These are phyloP conservation scores for Drosophila borborema DNA, from an alignment of 2,888 invertebrate species.

Conservation along the genomic window DNA sequence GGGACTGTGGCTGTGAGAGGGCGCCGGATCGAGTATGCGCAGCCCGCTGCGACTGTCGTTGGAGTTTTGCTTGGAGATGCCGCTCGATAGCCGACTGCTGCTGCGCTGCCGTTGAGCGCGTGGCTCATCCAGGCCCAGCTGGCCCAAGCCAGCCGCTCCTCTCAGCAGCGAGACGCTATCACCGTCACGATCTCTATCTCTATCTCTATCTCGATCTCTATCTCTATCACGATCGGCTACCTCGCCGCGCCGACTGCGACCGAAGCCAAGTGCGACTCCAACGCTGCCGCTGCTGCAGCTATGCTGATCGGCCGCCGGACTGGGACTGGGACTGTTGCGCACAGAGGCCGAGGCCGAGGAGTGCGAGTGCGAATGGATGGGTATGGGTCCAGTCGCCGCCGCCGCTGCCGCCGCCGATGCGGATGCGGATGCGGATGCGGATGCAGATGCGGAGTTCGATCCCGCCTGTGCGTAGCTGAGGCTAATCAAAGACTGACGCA, in stretches of 20 bases:
- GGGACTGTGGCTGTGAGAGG: constrained; percentile 70
- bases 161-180: constrained; percentile 78
- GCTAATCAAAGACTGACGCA: constrained; percentile 85
- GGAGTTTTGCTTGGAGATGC: constrained; percentile 82
- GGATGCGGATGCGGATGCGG: background rate
- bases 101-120: constrained; percentile 66
- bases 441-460: constrained; percentile 22
- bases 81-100: constrained; percentile 74
- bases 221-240: constrained; percentile 41
- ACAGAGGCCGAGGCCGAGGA: constrained; percentile 46
- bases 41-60: constrained; percentile 77
- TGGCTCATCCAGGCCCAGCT: constrained; percentile 73
- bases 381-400: constrained; percentile 48
- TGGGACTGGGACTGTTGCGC: constrained; percentile 59
- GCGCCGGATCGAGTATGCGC: constrained; percentile 60
- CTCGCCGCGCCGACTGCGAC: constrained; percentile 45
- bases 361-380: constrained; percentile 41
- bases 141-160: constrained; percentile 53
- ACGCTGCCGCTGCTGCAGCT: constrained; percentile 59
- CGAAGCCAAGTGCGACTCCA: constrained; percentile 47
- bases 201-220: constrained; percentile 11
- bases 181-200: constrained; percentile 38
- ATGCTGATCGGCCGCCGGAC: constrained; percentile 53
- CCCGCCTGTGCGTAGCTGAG: constrained; percentile 83
- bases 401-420: constrained; percentile 40